These are phyloP conservation scores for Drosophila austrosaltans DNA, from an alignment of 2,888 invertebrate genomes.

Conservation along the genomic window DNA sequence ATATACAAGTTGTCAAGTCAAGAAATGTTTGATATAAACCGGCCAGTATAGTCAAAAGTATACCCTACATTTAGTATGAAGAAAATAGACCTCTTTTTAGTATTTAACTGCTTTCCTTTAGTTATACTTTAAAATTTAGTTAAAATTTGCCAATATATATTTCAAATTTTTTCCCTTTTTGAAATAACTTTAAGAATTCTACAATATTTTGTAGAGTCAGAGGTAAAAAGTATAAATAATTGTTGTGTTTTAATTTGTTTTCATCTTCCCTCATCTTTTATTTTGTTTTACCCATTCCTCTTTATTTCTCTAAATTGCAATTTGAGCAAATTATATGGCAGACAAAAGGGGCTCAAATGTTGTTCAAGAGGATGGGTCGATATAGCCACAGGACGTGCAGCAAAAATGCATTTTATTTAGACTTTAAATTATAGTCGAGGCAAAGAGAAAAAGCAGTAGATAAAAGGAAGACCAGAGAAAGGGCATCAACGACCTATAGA, in stretches of 20 bases:
- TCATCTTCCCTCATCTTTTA: slow-evolving; percentile 29
- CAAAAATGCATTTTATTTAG: slow-evolving; percentile 72
- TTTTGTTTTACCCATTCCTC: slow-evolving; percentile 46
- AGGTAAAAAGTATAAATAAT: slow-evolving; percentile 28
- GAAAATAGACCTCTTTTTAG: no score
- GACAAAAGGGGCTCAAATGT: slow-evolving; percentile 67
- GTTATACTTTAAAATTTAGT: no score
- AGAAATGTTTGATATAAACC: neutral
- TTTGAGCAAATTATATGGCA: slow-evolving; percentile 77
- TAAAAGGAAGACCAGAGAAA: neutral
- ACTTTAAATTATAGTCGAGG: slow-evolving; percentile 64
- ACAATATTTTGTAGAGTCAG: neutral
- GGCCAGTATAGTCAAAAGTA: slow-evolving; percentile 29
- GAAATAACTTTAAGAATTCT: neutral
- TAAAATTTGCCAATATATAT: no score
- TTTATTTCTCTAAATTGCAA: slow-evolving; percentile 78
- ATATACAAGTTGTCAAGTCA: slow-evolving; percentile 48
- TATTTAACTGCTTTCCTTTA: no score
- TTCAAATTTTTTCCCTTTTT: neutral
- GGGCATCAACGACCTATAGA: neutral
- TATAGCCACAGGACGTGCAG: slow-evolving; percentile 56
- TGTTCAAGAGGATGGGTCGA: slow-evolving; percentile 19
- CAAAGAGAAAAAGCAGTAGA: slow-evolving; percentile 16
- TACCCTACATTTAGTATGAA: slow-evolving; percentile 18
- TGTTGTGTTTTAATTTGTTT: slow-evolving; percentile 36